Conservation (phyloP, 2,797 vertebrate genomes). For the Melopsittacus undulatus region DNA sequence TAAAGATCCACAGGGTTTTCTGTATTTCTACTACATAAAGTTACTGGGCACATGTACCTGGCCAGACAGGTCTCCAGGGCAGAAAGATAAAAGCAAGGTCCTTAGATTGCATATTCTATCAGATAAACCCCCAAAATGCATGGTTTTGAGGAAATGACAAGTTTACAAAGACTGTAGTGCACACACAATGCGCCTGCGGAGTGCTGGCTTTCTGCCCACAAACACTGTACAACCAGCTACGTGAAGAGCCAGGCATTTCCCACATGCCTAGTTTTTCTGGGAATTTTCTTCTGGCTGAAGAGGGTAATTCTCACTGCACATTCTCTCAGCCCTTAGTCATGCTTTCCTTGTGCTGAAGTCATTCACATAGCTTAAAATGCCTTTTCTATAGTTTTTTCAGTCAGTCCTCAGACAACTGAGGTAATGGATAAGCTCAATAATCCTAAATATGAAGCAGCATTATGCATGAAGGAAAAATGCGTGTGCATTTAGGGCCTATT, state of each 20-base stretch:
- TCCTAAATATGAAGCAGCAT: constrained; percentile 49
- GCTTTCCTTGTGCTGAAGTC: constrained; percentile 71
- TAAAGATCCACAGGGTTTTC: not conserved
- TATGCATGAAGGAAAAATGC: constrained; percentile 40
- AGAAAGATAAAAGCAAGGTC: not conserved
- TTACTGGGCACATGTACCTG: not conserved
- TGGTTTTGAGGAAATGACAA: not conserved
- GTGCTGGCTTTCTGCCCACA: constrained; percentile 60
- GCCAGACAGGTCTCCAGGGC: not conserved
- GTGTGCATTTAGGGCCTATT: not conserved
- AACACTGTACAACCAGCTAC: not conserved
- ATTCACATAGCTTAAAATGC: constrained; percentile 56
- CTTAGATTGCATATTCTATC: constrained; percentile 13
- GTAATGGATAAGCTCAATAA: constrained; percentile 66
- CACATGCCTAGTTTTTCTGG: constrained; percentile 73
- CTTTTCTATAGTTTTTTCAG: constrained; percentile 59
- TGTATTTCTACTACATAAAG: not conserved
- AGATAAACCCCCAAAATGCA: not conserved
- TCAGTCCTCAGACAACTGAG: constrained; percentile 59
- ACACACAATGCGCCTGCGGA: constrained; percentile 39
- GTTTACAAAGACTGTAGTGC: constrained; percentile 6
- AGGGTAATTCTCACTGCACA: constrained; percentile 53
- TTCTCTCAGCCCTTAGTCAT: constrained; percentile 78
- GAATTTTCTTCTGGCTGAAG: constrained; percentile 74
- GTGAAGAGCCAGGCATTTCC: constrained; percentile 75